A percentile compares a stretch with the other conserved stretches of the same genome.
Evolutionary conservation across 2,888 invertebrate species (phyloP).

Genomic region (Hirtodrosophila alboralis): DNA sequence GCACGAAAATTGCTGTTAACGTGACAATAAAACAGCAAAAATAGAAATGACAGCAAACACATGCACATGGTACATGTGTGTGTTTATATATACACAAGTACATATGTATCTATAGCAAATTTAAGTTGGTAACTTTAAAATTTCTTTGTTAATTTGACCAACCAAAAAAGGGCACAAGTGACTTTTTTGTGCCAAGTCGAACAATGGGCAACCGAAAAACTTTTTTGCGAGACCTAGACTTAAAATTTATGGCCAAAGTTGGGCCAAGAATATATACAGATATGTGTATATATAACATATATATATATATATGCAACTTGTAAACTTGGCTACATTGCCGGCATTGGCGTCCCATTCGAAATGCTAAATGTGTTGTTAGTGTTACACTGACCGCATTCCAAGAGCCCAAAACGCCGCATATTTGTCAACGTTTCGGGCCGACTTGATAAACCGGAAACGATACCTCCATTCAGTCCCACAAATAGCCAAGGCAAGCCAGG

Average conservation of each 20-base stretch:
- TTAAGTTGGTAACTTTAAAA: slow-evolving; percentile 71
- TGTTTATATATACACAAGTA: not conserved
- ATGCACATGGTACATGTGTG: slow-evolving; percentile 1
- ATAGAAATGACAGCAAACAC: slow-evolving; percentile 37
- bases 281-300: too few relatives aligned
- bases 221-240: slow-evolving; percentile 59
- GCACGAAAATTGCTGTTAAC: slow-evolving; percentile 71
- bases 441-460: slow-evolving; percentile 70
- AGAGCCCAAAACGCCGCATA: slow-evolving; percentile 61
- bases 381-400: slow-evolving; percentile 76
- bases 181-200: slow-evolving; percentile 13
- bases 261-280: slow-evolving; percentile 50
- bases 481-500: slow-evolving; percentile 16
- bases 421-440: slow-evolving; percentile 66
- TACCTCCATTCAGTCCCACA: slow-evolving; percentile 36
- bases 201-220: slow-evolving; percentile 24
- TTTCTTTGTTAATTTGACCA: slow-evolving; percentile 65
- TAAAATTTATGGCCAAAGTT: slow-evolving; percentile 73
- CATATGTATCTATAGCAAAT: slow-evolving; percentile 35
- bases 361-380: slow-evolving; percentile 67
- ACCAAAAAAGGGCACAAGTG: slow-evolving; percentile 18
- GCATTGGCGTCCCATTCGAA: slow-evolving; percentile 47
- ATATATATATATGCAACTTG: slow-evolving; percentile 47
- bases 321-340: slow-evolving; percentile 56
- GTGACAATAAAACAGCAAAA: slow-evolving; percentile 67